These are phyloP conservation scores for Megaceryle alcyon DNA, from an alignment of 2,797 vertebrate genomes.

Conservation along the genomic window DNA sequence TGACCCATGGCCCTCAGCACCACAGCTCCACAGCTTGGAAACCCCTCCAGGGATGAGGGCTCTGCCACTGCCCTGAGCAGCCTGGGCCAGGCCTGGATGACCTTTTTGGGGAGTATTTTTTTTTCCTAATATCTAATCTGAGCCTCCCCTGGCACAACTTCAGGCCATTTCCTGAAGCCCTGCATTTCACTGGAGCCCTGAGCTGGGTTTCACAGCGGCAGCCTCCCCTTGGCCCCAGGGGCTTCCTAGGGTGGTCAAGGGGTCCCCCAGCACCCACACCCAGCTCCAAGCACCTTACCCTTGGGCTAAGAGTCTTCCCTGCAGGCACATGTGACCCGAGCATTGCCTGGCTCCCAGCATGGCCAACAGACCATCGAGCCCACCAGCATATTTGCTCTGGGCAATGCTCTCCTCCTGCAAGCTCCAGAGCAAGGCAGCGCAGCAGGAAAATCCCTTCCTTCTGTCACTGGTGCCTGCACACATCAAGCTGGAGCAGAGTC, in stretches of 20 bases:
- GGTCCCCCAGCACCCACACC: not conserved
- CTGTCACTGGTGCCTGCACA: not conserved
- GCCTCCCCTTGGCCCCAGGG: not conserved
- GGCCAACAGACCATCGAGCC: not conserved
- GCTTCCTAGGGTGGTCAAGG: not conserved
- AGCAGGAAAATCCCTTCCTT: not conserved
- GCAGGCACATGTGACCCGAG: rapidly evolving
- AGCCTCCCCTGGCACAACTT: not conserved
- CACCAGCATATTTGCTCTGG: not conserved
- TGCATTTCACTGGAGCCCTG: not conserved
- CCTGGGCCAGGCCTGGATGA: not conserved
- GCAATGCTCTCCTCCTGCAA: not conserved
- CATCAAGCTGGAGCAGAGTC: not conserved
- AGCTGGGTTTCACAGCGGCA: not conserved
- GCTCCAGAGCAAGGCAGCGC: not conserved
- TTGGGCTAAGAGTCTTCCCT: not conserved
- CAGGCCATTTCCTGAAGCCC: not conserved
- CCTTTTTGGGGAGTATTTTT: not conserved
- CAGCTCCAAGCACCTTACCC: not conserved
- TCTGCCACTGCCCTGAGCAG: not conserved
- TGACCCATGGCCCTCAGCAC: not conserved
- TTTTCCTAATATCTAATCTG: not conserved
- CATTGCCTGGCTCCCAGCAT: not conserved
- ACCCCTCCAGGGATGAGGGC: not conserved
- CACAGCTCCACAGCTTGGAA: not conserved